Evolutionary conservation across 1,140 invertebrate genomes (phyloP), one percentile per base, ranked within the genome.

Genomic region (Heliothis virescens): DNA sequence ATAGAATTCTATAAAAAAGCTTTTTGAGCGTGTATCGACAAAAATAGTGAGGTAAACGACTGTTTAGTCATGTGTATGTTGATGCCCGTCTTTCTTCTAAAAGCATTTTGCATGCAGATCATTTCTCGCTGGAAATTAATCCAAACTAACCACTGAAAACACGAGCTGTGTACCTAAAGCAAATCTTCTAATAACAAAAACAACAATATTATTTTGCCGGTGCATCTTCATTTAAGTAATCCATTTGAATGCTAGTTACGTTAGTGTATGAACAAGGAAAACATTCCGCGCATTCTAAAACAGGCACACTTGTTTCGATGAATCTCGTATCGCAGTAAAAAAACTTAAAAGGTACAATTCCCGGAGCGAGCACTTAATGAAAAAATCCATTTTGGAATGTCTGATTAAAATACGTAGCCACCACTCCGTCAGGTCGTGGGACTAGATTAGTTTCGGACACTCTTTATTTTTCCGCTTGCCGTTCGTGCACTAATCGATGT

Each of bases 371-470:
- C 75, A 73, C 52, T 79, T 82, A 82, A 82, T 79, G 89, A 90
- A 90, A 92, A 92, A 88, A 84, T 87, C 85, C 81, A 79, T 86
- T 89, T 84, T 82, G 89, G 91, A 92, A 93, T 92, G 89, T 87
- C 89, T 89, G 90, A 92, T 94, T 92, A 92, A 92, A 92, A 92
- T 86, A 89, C 89, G 86, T 86, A 91, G 83, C 85, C 75, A 81
- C 84, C 84, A 79, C 62, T 80, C 80, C 75, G 73, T 63, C 76
- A 83, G 85, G 83, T 90, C 91, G 90, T 94, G 92, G 84, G 86
- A 84, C 84, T 89, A 88, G 87, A 94, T 94, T 94, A 87, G 92
- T 92, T 92, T 90, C 87, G 90, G 89, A 79, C 83, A 79, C 73
- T 59, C 80, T 85, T 90, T 85, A 88, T 89, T 90, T 91, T 89